Evolutionary conservation across 1,140 invertebrate species (phyloP).

Genomic region (Bombus sibiricus): DNA sequence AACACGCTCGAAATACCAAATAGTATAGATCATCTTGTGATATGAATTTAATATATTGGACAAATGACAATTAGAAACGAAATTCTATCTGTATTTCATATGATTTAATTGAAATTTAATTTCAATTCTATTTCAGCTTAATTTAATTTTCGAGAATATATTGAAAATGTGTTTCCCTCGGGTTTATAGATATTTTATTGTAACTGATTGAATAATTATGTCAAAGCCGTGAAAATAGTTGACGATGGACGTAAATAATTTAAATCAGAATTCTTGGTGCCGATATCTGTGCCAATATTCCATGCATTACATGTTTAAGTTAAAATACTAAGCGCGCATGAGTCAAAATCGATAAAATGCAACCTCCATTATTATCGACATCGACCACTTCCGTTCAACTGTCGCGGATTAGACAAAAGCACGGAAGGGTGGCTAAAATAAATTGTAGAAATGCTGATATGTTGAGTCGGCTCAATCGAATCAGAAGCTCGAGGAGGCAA

Average conservation of each 20-base stretch:
- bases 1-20: too few relatives aligned
- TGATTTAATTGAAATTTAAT: neutral
- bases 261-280: too few relatives aligned
- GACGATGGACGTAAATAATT: too few relatives aligned
- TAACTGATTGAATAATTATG: neutral
- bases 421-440: slow-evolving; percentile 12
- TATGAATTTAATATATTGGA: neutral
- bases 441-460: slow-evolving; percentile 48
- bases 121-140: neutral
- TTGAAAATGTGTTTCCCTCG: neutral
- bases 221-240: neutral
- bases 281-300: too few relatives aligned
- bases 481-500: slow-evolving; percentile 29
- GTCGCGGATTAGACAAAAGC: neutral
- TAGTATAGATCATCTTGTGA: neutral
- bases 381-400: too few relatives aligned
- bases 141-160: neutral
- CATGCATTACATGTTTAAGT: too few relatives aligned
- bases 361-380: too few relatives aligned
- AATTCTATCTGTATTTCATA: neutral
- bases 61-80: neutral
- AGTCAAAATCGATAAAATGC: neutral
- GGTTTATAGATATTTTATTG: neutral
- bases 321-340: too few relatives aligned
- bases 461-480: slow-evolving; percentile 49